A percentile compares a stretch with the other conserved stretches of the same genome.
These are phyloP conservation scores for Bombus affinis DNA, from an alignment of 1,140 invertebrate genomes.

Conservation along the genomic window DNA sequence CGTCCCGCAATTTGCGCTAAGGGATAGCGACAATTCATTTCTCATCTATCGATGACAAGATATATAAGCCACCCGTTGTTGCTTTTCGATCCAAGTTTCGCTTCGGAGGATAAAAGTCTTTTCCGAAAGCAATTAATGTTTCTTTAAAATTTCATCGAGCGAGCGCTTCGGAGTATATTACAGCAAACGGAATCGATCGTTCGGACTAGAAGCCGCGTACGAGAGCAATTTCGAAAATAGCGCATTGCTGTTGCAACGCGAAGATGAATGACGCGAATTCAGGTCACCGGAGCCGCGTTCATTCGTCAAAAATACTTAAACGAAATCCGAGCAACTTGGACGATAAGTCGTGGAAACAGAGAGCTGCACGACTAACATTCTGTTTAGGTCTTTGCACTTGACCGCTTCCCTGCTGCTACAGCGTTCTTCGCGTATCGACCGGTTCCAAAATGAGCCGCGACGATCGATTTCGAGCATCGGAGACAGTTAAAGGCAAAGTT, in stretches of 20 bases:
- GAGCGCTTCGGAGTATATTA: too few relatives aligned
- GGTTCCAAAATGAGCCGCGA: not conserved
- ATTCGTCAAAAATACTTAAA: conserved; percentile 47
- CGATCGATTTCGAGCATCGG: not conserved
- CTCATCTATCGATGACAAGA: not conserved
- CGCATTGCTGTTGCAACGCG: conserved; percentile 39
- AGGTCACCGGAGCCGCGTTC: conserved; percentile 53
- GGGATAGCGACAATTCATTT: too few relatives aligned
- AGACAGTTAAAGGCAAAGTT: not conserved
- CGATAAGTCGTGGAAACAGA: conserved; percentile 20
- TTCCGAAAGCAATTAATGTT: not conserved
- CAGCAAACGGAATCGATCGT: not conserved
- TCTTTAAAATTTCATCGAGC: not conserved
- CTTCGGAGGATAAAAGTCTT: too few relatives aligned
- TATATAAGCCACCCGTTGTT: too few relatives aligned
- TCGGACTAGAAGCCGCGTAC: not conserved
- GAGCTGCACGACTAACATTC: conserved; percentile 71
- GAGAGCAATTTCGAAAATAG: conserved; percentile 29
- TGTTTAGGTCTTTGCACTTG: conserved; percentile 77
- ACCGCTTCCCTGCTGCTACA: conserved; percentile 63
- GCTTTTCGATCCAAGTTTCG: too few relatives aligned
- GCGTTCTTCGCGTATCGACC: not conserved
- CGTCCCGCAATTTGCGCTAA: not conserved
- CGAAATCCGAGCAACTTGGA: conserved; percentile 19
- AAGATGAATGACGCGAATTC: conserved; percentile 66